Percentiles rank a stretch among this genome's conserved stretches.
Evolutionary conservation across 37 sponge, comb jelly and placozoan species (phyloP).

Genomic region (Ephydatia muelleri): DNA sequence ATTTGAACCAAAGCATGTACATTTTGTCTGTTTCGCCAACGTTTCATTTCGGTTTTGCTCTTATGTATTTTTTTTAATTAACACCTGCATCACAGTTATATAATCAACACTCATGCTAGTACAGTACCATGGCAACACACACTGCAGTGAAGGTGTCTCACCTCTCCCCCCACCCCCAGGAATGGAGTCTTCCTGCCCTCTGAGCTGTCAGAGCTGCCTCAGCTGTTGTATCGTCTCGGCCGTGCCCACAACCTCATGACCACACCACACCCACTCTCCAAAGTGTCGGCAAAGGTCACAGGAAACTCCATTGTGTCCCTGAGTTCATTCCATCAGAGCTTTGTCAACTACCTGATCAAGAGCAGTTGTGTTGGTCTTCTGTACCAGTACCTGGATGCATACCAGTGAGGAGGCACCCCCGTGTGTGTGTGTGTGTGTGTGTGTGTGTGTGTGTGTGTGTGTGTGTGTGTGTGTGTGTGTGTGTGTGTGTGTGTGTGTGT

Average conservation of each 20-base stretch:
- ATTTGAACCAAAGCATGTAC: too few species aligned
- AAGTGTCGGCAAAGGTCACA: neutral
- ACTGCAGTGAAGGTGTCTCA: too few species aligned
- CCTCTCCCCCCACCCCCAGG: constrained; percentile 17
- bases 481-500: neutral
- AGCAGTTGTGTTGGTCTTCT: constrained; percentile 63
- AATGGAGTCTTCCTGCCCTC: constrained; percentile 51
- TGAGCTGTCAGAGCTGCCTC: constrained; percentile 45
- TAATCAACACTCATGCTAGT: too few species aligned
- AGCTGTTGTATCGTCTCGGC: constrained; percentile 51
- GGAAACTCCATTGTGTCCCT: constrained; percentile 23
- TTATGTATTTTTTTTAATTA: too few species aligned
- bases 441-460: neutral
- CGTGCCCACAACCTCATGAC: constrained; percentile 58
- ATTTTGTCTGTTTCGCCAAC: too few species aligned
- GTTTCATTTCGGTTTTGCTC: too few species aligned
- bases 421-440: constrained; percentile 5
- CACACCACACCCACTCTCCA: constrained; percentile 61
- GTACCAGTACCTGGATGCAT: constrained; percentile 79
- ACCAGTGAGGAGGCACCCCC: constrained; percentile 41
- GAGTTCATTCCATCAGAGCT: constrained; percentile 55
- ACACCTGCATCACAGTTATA: too few species aligned
- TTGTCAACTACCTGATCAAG: constrained; percentile 55
- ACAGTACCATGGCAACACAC: too few species aligned
- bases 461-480: neutral